phyloP scores from a whole-genome alignment of 1,140 invertebrate genomes.

The Hycleus cichorii region DNA sequence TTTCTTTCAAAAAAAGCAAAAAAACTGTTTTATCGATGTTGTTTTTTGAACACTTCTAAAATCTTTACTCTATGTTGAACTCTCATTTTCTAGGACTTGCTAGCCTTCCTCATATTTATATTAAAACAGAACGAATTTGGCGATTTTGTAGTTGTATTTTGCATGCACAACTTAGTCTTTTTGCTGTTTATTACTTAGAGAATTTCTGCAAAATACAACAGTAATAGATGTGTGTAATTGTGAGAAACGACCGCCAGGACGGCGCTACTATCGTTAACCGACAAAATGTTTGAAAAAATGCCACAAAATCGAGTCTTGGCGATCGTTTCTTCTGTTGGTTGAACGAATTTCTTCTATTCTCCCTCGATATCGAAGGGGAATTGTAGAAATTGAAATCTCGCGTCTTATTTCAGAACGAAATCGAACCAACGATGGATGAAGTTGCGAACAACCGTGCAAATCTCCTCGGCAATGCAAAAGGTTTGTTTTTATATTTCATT shows the following conservation, averaged over 20 bases:
- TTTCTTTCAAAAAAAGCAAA: background rate
- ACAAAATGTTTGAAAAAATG: too few relatives aligned
- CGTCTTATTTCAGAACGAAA: conserved; percentile 60
- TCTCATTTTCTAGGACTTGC: background rate
- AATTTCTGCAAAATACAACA: conserved; percentile 9
- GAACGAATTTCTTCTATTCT: too few relatives aligned
- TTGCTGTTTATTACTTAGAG: background rate
- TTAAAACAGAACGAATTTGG: background rate
- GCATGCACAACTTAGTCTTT: background rate
- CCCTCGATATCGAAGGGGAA: too few relatives aligned
- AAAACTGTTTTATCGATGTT: background rate
- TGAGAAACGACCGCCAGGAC: too few relatives aligned
- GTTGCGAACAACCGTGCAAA: conserved; percentile 82
- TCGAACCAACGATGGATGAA: conserved; percentile 93
- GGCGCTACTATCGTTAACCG: too few relatives aligned
- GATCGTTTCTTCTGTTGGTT: too few relatives aligned
- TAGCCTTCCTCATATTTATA: background rate
- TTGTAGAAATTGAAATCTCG: background rate
- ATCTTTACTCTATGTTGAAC: background rate
- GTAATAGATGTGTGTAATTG: background rate
- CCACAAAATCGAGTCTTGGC: too few relatives aligned
- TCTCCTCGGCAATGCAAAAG: conserved; percentile 74
- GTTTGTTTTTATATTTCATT: background rate
- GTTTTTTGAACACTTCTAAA: background rate
- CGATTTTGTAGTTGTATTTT: conserved; percentile 5